These are phyloP conservation scores for Dasypolia templi DNA, from an alignment of 2,888 invertebrate species.

Conservation along the genomic window DNA sequence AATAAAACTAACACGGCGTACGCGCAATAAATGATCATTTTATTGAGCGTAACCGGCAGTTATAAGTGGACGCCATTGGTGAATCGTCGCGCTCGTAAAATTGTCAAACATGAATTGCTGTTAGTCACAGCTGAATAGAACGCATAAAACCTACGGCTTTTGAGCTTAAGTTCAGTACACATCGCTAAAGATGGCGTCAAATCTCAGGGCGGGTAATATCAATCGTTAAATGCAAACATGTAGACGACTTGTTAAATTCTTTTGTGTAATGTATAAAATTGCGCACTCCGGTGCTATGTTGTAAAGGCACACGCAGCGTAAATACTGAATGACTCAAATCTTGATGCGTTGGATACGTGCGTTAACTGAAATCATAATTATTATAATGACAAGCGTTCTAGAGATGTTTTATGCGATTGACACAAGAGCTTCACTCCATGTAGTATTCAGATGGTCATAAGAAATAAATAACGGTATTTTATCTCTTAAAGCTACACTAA, in stretches of 20 bases:
- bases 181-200: conserved; percentile 58
- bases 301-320: conserved; percentile 55
- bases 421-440: conserved; percentile 10
- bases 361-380: conserved; percentile 59
- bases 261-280: conserved; percentile 58
- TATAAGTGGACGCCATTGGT: conserved; percentile 70
- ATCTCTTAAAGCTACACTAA: conserved; percentile 43
- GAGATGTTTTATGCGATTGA: conserved; percentile 39
- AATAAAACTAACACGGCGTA: conserved; percentile 63
- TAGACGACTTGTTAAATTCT: conserved; percentile 58
- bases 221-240: conserved; percentile 62
- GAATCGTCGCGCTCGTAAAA: conserved; percentile 74
- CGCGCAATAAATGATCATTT: conserved; percentile 72
- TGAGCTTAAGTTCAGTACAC: conserved; percentile 63
- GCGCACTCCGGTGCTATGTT: conserved; percentile 55
- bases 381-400: conserved; percentile 43
- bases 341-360: conserved; percentile 51
- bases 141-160: conserved; percentile 67
- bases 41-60: conserved; percentile 76
- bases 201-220: conserved; percentile 53
- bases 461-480: conserved; percentile 17
- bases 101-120: conserved; percentile 71
- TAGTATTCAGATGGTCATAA: neutral
- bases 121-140: conserved; percentile 71
- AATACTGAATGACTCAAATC: conserved; percentile 56